These are phyloP conservation scores for Scaptomyza montana DNA, from an alignment of 1,140 invertebrate species.

Conservation along the genomic window DNA sequence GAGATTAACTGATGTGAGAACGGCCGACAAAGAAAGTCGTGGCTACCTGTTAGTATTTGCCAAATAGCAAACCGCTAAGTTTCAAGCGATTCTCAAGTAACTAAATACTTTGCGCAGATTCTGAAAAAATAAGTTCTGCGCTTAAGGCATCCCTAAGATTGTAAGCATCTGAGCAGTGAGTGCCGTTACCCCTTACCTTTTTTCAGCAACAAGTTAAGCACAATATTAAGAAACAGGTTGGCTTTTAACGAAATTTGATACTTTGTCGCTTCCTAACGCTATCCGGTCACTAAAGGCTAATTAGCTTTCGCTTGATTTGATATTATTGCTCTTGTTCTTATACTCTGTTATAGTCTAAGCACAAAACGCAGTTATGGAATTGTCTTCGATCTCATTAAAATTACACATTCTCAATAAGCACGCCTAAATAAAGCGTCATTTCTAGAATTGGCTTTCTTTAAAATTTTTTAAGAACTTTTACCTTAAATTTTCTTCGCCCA, in stretches of 20 bases:
- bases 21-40: neutral
- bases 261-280: slow-evolving; percentile 69
- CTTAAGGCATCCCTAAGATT: slow-evolving; percentile 3
- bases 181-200: slow-evolving; percentile 58
- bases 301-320: slow-evolving; percentile 77
- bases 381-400: too few relatives aligned
- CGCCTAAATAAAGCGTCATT: too few relatives aligned
- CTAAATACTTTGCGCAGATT: slow-evolving; percentile 40
- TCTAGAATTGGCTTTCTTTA: too few relatives aligned
- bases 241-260: slow-evolving; percentile 69
- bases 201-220: slow-evolving; percentile 65
- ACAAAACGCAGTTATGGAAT: too few relatives aligned
- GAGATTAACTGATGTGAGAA: neutral
- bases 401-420: too few relatives aligned
- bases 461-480: too few relatives aligned
- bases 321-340: slow-evolving; percentile 46
- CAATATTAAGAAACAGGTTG: slow-evolving; percentile 65
- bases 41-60: neutral
- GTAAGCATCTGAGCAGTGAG: slow-evolving; percentile 1
- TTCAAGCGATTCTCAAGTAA: slow-evolving; percentile 31
- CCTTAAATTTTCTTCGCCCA: too few relatives aligned
- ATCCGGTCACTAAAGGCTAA: slow-evolving; percentile 41
- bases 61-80: neutral
- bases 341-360: neutral
- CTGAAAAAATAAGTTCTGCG: neutral